Conservation (phyloP, 2,113 vertebrate genomes). For the Mesocricetus auratus region DNA sequence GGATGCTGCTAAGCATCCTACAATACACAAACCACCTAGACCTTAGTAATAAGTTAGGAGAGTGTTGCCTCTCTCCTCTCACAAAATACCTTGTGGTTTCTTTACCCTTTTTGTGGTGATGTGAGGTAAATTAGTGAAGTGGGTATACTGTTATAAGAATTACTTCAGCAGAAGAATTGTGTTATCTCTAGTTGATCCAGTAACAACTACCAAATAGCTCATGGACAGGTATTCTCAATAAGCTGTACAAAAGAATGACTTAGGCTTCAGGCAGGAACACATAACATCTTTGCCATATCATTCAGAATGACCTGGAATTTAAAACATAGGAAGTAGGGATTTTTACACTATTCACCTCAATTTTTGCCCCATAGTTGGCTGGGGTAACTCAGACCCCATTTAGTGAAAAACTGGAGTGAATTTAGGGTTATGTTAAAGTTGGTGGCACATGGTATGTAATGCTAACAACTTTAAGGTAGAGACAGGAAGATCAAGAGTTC, state of each 20-base stretch:
- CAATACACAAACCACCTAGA: not conserved
- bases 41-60: not conserved
- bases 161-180: not conserved
- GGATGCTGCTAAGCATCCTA: not conserved
- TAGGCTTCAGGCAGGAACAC: not conserved
- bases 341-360: not conserved
- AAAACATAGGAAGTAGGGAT: not conserved
- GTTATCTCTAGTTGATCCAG: not conserved
- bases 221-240: too few relatives aligned
- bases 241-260: not conserved
- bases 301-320: not conserved
- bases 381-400: too few relatives aligned
- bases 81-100: not conserved
- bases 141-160: not conserved
- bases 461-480: not conserved
- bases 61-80: not conserved
- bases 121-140: not conserved
- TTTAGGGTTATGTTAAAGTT: not conserved
- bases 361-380: not conserved
- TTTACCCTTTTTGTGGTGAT: not conserved
- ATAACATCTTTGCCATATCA: not conserved
- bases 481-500: not conserved
- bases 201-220: not conserved
- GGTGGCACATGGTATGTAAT: not conserved
- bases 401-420: not conserved